Base-by-base conservation (phyloP, 2,888 invertebrate genomes). In the Epicampocera succincta region DNA sequence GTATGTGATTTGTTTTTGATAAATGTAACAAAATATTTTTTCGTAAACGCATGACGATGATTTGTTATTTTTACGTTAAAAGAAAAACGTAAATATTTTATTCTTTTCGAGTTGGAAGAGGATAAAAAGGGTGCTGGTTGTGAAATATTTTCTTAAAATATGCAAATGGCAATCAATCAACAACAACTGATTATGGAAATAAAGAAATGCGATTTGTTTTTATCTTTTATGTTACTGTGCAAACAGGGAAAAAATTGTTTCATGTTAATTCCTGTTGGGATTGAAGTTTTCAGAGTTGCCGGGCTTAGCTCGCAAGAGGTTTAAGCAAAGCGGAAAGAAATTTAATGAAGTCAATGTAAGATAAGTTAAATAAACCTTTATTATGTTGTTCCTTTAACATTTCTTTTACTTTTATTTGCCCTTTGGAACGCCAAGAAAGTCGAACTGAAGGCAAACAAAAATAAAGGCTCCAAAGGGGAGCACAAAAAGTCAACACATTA, bases 151-250 rank as follows among this genome's bases (percentile, higher is more conserved):
- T 40, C 52, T 66, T 50, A 52, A 58, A 72, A 72, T 80, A 76
- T 80, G 80, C 71, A 80, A 76, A 80, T 65, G 66, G 13, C 72
- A 80, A 66, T 80, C 80, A 71, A 72, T 80, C 80, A 80, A 29
- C 65, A 54, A 29, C 69, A 71, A 77, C 77, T 69, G 76, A 76
- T 63, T 76, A 63, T 61, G 25, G 25, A 54, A 65, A 74, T 46
- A 56, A 74, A 46, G 25, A 74, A 56, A 65, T n/a, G 21, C 1
- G 15, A 40, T 48, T 11, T 38, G 42, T 68, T 25, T 25, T 54
- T 54, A 29, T 48, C 4, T 19, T 12, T n/a, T n/a, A n/a, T n/a
- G 33, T 5, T 5, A 38, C 15, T 19, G 19, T 11, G 17, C 42
- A 29, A 5, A n/a, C n/a, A n/a, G n/a, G n/a, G n/a, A n/a, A n/a